Evolutionary conservation across 2,888 invertebrate species (phyloP), one percentile per base, ranked within the genome.

Genomic region (Aleiodes leptofemur): DNA sequence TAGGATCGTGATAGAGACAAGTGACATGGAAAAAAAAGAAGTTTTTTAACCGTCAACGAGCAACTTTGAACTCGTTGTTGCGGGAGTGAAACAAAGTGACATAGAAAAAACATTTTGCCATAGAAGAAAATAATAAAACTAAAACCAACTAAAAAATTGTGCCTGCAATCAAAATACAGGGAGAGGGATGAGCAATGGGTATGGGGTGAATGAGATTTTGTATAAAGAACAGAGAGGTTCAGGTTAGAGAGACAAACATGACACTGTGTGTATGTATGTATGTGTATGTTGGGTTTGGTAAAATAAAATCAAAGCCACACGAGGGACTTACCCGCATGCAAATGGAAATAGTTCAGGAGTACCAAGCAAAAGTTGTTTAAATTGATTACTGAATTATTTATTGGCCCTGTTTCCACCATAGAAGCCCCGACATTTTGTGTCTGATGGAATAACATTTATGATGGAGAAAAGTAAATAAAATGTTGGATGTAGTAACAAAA

Each of bases 331-430:
- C 76, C 68, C 71, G 76, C 71, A 84, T 84, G 84, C 83, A 82
- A 85, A 85, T 84, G 80, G 78, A 80, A 81, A 82, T 81, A 79
- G 81, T 79, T 79, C 73, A 64, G 61, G 72, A 75, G 64, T 77
- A 73, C 73, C 74, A 50, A 73, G 79, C 78, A 78, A 79, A 83
- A 85, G 82, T 84, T 83, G 81, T 81, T 78, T 84, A 83, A 86
- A 85, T 83, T 84, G 85, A 85, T 86, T 84, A 83, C 82, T 84
- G 85, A 85, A 85, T 86, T 85, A 85, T 85, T 85, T 86, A 85
- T 86, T 80, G 82, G 59, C 71, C 69, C 59, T 55, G 72, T 64
- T 72, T 66, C 53, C 72, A 69, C 68, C 66, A 72, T 57, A 23
- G 14, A 29, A 61, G 53, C 5, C 6, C 16, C 53, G 8, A 55